Evolutionary conservation across 1,140 invertebrate genomes (phyloP), one percentile per base, ranked within the genome.

Genomic region (Scaptomyza graminum): DNA sequence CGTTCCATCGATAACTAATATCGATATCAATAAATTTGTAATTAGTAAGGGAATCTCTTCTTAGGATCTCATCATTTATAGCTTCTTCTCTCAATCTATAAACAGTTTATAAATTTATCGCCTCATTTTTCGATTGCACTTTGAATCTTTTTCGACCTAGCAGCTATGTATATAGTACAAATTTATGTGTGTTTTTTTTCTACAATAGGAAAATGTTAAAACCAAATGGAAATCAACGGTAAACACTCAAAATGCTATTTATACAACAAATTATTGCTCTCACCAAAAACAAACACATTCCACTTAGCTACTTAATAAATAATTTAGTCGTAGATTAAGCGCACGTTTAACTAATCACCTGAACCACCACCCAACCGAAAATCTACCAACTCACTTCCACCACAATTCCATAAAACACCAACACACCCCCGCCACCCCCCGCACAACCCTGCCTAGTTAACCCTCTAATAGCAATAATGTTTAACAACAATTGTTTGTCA

Each of bases 181-280:
- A n/a, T 51, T 70, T 49, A 60, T 59, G n/a, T 82, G 49, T 85
- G 37, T 84, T 71, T 85, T 52, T 76, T 87, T 69, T 85, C 74
- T 78, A 69, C 56, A 79, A 74, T 91, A 91, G 90, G 90, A 91
- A 77, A 90, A 69, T 80, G 76, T 83, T 65, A 91, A 91, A 41
- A 68, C 90, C 70, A 91, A 88, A 84, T 91, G 90, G 90, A 91
- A 91, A 80, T 85, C 90, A 70, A 91, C 90, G 90, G 90, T 91
- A 91, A 90, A 75, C 22, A 46, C 37, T 61, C 64, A 74, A 63
- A 62, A 80, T 50, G 51, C 61, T 64, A 60, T 7, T 64, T 72
- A 74, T 66, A 37, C 34, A 41, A 43, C 16, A 52, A 39, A 67
- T 52, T 37, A 49, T 60, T 57, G 25, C 41, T 37, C 13, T 67